Percentiles rank a stretch among this genome's conserved stretches.
These are phyloP conservation scores for Dysdera silvatica DNA, from an alignment of 1,140 invertebrate genomes.

Conservation along the genomic window DNA sequence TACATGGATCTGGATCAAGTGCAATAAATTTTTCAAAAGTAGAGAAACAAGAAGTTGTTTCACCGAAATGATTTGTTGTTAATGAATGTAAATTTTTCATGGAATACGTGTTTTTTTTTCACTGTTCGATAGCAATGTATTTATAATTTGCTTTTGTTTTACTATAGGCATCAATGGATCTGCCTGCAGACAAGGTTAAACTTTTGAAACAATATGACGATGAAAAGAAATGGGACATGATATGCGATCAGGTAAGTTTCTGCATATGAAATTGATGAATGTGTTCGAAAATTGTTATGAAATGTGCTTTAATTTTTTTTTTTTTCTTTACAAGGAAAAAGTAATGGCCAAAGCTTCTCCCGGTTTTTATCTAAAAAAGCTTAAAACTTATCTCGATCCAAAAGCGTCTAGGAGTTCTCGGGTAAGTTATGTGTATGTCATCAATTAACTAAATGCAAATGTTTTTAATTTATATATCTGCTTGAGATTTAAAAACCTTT, in stretches of 20 bases:
- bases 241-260: constrained; percentile 89
- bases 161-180: constrained; percentile 89
- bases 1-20: too few species aligned
- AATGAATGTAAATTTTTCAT: too few species aligned
- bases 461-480: too few species aligned
- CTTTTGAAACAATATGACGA: constrained; percentile 92
- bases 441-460: too few species aligned
- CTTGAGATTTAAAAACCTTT: too few species aligned
- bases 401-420: constrained; percentile 87
- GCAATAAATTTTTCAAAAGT: too few species aligned
- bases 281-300: background rate
- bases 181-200: constrained; percentile 97
- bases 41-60: too few species aligned
- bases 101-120: background rate
- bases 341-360: constrained; percentile 95
- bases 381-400: constrained; percentile 89
- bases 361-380: constrained; percentile 84
- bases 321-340: constrained; percentile 64
- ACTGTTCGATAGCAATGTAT: background rate
- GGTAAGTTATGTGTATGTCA: constrained; percentile 57
- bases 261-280: background rate
- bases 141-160: constrained; percentile 34
- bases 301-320: constrained; percentile 19
- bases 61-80: too few species aligned
- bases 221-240: constrained; percentile 99